These are phyloP conservation scores for Diuraphis noxia DNA, from an alignment of 1,140 invertebrate species.

Conservation along the genomic window DNA sequence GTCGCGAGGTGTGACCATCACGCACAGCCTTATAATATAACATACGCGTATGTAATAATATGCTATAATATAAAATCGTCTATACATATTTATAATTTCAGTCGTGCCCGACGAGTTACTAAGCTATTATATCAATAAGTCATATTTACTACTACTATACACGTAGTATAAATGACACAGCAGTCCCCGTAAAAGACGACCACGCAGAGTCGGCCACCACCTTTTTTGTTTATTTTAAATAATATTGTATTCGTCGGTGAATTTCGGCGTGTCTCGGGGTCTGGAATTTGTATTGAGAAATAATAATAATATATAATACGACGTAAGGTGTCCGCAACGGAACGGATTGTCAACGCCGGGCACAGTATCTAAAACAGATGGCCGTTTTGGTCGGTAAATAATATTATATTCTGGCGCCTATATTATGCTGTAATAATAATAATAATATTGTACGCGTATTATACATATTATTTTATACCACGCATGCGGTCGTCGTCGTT, in stretches of 20 bases:
- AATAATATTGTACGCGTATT: neutral
- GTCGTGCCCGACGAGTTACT: neutral
- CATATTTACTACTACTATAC: no score
- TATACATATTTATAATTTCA: neutral
- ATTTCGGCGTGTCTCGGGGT: slow-evolving; percentile 30
- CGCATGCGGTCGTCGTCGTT: neutral
- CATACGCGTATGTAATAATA: neutral
- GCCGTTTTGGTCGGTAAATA: slow-evolving; percentile 17
- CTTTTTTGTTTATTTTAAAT: slow-evolving; percentile 44
- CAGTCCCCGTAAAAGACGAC: neutral
- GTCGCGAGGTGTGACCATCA: neutral
- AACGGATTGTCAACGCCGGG: slow-evolving; percentile 48
- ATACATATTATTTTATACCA: neutral
- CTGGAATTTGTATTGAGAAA: slow-evolving; percentile 45
- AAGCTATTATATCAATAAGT: neutral
- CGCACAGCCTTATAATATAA: no score
- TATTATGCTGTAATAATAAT: neutral
- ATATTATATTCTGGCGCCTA: slow-evolving; percentile 40
- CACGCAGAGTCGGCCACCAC: neutral
- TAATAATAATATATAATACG: neutral
- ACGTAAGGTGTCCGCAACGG: slow-evolving; percentile 38
- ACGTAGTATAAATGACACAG: no score
- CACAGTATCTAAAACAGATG: slow-evolving; percentile 41
- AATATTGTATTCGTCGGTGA: neutral
- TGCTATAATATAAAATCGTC: neutral